These are phyloP conservation scores for Buathra laborator DNA, from an alignment of 2,888 invertebrate genomes.

Conservation along the genomic window DNA sequence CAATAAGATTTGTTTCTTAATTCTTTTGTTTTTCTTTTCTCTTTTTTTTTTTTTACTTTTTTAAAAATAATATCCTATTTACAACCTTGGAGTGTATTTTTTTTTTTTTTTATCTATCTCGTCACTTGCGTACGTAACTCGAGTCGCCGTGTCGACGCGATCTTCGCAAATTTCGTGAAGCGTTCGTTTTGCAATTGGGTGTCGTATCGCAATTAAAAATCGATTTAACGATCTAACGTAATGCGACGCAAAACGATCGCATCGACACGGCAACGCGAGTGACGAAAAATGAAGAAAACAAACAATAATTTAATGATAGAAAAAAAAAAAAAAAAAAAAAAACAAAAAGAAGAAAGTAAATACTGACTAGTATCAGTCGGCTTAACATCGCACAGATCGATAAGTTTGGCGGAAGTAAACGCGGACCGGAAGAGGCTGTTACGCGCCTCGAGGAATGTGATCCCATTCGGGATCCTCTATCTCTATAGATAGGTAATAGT, in stretches of 20 bases:
- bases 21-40: neutral
- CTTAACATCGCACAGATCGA: conserved; percentile 61
- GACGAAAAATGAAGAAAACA: conserved; percentile 36
- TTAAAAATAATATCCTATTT: conserved; percentile 55
- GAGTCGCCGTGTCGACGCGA: conserved; percentile 41
- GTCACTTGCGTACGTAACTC: conserved; percentile 36
- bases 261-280: conserved; percentile 48
- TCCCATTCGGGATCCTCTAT: conserved; percentile 58
- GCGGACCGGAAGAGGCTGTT: conserved; percentile 65
- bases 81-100: conserved; percentile 63
- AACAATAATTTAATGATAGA: conserved; percentile 53
- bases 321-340: conserved; percentile 26
- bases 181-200: neutral
- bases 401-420: conserved; percentile 58
- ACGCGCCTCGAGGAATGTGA: conserved; percentile 66
- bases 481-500: conserved; percentile 24
- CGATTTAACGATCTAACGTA: neutral
- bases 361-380: conserved; percentile 79
- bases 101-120: conserved; percentile 42
- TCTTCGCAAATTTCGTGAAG: neutral
- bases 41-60: neutral
- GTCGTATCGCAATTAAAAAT: neutral
- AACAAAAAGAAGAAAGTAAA: conserved; percentile 75
- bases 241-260: neutral
- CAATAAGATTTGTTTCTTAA: conserved; percentile 59